These are phyloP conservation scores for Cheirogaleus medius DNA, from an alignment of 2,113 vertebrate species.

Conservation along the genomic window DNA sequence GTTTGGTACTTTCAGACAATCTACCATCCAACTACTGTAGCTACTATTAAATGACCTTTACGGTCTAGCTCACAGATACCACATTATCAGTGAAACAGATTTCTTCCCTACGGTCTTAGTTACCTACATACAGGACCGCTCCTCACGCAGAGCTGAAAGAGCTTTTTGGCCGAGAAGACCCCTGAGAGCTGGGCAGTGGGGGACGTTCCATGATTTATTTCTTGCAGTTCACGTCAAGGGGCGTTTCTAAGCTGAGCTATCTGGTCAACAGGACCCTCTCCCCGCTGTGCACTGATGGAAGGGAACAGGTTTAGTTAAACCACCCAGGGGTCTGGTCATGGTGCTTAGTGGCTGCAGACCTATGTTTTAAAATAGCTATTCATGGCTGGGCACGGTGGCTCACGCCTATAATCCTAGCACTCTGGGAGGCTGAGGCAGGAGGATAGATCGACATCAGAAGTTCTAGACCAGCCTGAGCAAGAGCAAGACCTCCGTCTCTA, in stretches of 20 bases:
- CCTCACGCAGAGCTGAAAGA: not conserved
- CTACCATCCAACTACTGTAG: not conserved
- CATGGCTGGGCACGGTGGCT: too few relatives aligned
- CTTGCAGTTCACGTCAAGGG: not conserved
- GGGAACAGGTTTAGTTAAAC: not conserved
- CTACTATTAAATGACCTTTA: accelerated
- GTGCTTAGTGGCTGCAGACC: not conserved
- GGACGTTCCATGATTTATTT: not conserved
- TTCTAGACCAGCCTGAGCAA: too few relatives aligned
- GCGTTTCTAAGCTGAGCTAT: not conserved
- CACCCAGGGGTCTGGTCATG: not conserved
- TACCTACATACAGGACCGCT: accelerated
- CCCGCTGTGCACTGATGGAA: not conserved
- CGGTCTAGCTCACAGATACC: not conserved
- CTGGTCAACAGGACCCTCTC: not conserved
- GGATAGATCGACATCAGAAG: too few relatives aligned
- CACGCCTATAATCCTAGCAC: too few relatives aligned
- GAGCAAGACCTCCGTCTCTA: too few relatives aligned
- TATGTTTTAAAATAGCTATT: too few relatives aligned
- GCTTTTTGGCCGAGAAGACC: not conserved
- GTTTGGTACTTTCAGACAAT: not conserved
- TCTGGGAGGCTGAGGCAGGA: too few relatives aligned
- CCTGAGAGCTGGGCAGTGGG: not conserved
- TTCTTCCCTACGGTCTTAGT: accelerated
- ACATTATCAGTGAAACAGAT: too few relatives aligned